Evolutionary conservation across 2,113 vertebrate species (phyloP).

Genomic region (Mormoops blainvillei): DNA sequence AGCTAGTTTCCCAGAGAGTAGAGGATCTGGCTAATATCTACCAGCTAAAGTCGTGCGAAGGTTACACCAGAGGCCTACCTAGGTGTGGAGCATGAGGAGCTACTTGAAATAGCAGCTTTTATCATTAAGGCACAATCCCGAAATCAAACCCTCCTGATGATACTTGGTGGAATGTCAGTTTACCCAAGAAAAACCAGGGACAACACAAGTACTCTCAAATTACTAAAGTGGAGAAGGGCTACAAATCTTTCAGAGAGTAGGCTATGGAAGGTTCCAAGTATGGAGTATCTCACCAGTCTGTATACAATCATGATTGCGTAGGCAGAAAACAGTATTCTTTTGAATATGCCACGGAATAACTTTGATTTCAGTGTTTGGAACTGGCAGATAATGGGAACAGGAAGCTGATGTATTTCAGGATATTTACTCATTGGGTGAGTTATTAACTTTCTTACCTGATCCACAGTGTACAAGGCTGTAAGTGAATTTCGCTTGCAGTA

Average conservation of each 20-base stretch:
- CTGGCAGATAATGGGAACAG: neutral
- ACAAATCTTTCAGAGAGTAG: neutral
- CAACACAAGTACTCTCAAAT: neutral
- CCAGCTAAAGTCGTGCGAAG: neutral
- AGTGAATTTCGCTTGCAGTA: neutral
- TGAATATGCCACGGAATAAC: neutral
- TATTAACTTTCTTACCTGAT: neutral
- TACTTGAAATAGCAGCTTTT: neutral
- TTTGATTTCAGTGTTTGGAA: neutral
- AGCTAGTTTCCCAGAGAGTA: neutral
- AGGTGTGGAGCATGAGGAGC: neutral
- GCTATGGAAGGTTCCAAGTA: neutral
- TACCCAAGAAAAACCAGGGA: neutral
- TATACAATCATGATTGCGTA: fast-evolving
- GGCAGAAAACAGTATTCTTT: neutral
- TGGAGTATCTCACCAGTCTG: neutral
- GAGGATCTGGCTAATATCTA: neutral
- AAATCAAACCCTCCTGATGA: neutral
- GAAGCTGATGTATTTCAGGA: neutral
- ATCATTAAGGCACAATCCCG: neutral
- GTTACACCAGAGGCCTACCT: neutral
- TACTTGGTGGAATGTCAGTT: neutral
- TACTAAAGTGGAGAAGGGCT: neutral
- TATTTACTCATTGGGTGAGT: neutral
- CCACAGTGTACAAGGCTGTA: neutral